Evolutionary conservation across 2,797 vertebrate genomes (phyloP).

Genomic region (Poeciliopsis infans): DNA sequence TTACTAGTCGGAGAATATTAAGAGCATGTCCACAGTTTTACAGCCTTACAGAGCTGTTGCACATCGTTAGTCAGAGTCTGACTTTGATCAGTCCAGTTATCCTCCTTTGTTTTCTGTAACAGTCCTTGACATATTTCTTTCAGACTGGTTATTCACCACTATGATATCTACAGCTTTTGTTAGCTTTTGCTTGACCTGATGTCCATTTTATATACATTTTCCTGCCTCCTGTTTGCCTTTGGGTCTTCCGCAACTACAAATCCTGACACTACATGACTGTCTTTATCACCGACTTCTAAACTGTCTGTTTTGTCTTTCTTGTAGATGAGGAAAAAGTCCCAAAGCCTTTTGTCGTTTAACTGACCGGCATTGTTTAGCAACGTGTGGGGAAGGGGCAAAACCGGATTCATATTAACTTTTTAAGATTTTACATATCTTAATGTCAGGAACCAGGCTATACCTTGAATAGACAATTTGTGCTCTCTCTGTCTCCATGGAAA

Average conservation of each 20-base stretch:
- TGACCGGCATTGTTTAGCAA: background rate
- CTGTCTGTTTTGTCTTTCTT: background rate
- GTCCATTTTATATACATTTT: background rate
- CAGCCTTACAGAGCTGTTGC: background rate
- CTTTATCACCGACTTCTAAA: background rate
- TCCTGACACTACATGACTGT: background rate
- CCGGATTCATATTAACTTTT: background rate
- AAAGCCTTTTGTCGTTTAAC: background rate
- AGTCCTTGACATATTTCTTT: background rate
- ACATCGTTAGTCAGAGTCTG: background rate
- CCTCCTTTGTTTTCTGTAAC: background rate
- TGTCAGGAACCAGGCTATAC: background rate
- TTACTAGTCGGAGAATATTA: background rate
- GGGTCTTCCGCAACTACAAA: background rate
- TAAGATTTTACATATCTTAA: background rate
- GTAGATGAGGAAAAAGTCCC: background rate
- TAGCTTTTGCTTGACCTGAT: background rate
- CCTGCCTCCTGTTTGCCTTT: background rate
- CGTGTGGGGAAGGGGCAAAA: background rate
- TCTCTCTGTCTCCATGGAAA: background rate
- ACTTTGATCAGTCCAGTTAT: background rate
- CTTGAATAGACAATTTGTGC: background rate
- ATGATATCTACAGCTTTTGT: background rate
- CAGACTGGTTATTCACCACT: background rate
- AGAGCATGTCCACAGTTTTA: background rate